A percentile compares a stretch with the other conserved stretches of the same genome.
These are phyloP conservation scores for Parasteatoda lunata DNA, from an alignment of 2,888 invertebrate species.

Conservation along the genomic window DNA sequence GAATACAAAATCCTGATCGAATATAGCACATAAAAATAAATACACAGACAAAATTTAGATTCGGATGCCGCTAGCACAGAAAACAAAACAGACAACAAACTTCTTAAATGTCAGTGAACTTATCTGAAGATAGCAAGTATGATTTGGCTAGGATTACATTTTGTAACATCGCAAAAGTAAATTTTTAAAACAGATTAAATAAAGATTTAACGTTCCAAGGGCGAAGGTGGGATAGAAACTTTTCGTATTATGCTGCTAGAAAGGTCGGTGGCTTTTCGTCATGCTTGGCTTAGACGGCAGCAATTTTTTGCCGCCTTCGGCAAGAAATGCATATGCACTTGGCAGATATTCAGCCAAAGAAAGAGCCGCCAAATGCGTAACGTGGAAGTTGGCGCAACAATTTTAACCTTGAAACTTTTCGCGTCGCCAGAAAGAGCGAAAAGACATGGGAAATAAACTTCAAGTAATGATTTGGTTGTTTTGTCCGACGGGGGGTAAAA, in stretches of 20 bases:
- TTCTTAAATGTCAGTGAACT: conserved; percentile 54
- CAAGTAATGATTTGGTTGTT: background rate
- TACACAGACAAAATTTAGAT: too few species aligned
- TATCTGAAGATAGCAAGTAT: background rate
- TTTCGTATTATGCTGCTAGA: conserved; percentile 40
- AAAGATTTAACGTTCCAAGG: background rate
- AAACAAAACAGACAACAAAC: background rate
- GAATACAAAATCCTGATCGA: too few species aligned
- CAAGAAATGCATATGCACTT: conserved; percentile 26
- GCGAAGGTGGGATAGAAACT: conserved; percentile 32
- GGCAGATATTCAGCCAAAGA: conserved; percentile 25
- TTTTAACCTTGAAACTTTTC: conserved; percentile 56
- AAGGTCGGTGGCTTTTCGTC: conserved; percentile 63
- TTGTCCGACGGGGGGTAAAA: conserved; percentile 43
- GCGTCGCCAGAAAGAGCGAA: conserved; percentile 49
- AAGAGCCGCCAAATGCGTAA: conserved; percentile 24
- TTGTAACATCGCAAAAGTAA: background rate
- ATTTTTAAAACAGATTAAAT: conserved; percentile 22
- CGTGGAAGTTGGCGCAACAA: conserved; percentile 10
- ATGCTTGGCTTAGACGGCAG: conserved; percentile 57
- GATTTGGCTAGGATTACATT: background rate
- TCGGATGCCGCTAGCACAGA: background rate
- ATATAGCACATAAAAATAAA: too few species aligned
- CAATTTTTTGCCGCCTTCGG: conserved; percentile 59
- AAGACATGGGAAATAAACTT: background rate